A percentile compares a stretch with the other conserved stretches of the same genome.
These are phyloP conservation scores for Elysia chlorotica DNA, from an alignment of 1,140 invertebrate species.

Conservation along the genomic window DNA sequence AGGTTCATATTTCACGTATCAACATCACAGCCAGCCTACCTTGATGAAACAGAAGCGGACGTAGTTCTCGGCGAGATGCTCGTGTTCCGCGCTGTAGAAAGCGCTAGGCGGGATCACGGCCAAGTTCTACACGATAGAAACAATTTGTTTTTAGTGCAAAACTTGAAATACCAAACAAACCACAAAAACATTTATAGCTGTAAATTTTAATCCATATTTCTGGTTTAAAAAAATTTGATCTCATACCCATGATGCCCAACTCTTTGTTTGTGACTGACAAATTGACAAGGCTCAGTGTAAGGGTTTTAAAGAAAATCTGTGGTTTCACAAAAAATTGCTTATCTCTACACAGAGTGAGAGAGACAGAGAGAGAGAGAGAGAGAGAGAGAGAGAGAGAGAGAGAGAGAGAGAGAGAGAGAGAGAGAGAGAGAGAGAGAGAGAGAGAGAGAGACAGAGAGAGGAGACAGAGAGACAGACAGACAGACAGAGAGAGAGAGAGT, in stretches of 20 bases:
- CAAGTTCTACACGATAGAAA: conserved; percentile 68
- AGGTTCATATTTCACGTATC: background rate
- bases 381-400: background rate
- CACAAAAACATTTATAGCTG: too few relatives aligned
- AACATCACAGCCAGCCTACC: conserved; percentile 45
- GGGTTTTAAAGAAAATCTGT: background rate
- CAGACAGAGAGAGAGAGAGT: background rate
- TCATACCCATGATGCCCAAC: too few relatives aligned
- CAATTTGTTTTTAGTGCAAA: background rate
- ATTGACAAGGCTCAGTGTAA: too few relatives aligned
- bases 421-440: background rate
- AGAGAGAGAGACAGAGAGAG: background rate
- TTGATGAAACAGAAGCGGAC: conserved; percentile 93
- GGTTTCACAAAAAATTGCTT: background rate
- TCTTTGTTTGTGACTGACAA: too few relatives aligned
- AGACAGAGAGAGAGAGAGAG: background rate
- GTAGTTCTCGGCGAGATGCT: conserved; percentile 83
- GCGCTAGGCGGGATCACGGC: conserved; percentile 93
- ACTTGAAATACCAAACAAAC: background rate
- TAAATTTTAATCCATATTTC: too few relatives aligned
- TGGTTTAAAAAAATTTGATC: too few relatives aligned
- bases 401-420: background rate
- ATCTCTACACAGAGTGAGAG: background rate
- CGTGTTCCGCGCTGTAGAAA: conserved; percentile 86
- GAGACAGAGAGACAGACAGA: background rate